Conservation (phyloP, 2,888 invertebrate species). For the Spicauda simplicius region DNA sequence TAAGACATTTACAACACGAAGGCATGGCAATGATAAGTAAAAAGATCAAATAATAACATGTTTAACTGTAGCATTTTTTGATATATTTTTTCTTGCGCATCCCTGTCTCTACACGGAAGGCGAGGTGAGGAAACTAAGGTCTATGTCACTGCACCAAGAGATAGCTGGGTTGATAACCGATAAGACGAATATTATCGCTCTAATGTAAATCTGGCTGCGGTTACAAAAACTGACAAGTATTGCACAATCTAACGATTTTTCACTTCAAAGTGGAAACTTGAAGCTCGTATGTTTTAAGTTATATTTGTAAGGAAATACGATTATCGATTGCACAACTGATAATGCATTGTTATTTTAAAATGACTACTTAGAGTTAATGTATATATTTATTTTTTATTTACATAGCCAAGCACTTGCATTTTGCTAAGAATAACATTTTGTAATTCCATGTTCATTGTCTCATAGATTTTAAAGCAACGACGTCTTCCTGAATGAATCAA, state of each 20-base stretch:
- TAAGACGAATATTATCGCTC: conserved; percentile 52
- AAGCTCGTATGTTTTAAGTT: background rate
- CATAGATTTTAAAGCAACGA: conserved; percentile 18
- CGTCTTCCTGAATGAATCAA: conserved; percentile 24
- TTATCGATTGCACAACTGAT: background rate
- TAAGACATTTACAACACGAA: background rate
- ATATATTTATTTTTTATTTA: background rate
- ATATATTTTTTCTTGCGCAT: background rate
- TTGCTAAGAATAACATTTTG: background rate
- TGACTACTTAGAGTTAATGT: background rate
- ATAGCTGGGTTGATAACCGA: conserved; percentile 70
- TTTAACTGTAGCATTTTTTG: no score
- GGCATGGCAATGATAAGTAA: no score
- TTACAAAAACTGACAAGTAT: conserved; percentile 40
- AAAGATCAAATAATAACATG: no score
- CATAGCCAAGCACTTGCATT: background rate
- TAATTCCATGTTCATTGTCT: background rate
- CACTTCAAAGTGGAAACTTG: background rate
- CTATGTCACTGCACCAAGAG: conserved; percentile 60
- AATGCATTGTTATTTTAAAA: no score
- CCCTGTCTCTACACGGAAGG: conserved; percentile 21
- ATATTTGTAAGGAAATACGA: conserved; percentile 3
- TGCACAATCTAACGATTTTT: conserved; percentile 40
- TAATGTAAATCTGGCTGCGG: conserved; percentile 44
- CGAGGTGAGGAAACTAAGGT: conserved; percentile 52